These are phyloP conservation scores for Cryptocephalus primarius DNA, from an alignment of 2,888 invertebrate genomes.

Conservation along the genomic window DNA sequence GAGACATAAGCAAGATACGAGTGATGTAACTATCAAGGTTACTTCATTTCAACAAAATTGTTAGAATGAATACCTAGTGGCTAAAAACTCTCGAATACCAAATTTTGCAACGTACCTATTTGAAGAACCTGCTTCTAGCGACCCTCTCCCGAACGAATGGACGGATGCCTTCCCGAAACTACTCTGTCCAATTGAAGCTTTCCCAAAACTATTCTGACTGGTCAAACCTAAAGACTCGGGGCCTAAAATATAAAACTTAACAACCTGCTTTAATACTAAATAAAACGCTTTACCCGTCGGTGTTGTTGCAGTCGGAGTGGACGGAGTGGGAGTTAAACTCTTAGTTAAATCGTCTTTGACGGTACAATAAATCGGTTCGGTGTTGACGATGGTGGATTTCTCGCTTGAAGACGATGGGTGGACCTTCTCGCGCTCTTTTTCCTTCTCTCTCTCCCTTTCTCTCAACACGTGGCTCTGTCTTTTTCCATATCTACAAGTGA, in stretches of 20 bases:
- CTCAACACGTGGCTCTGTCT: constrained; percentile 81
- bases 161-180: constrained; percentile 40
- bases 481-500: constrained; percentile 57
- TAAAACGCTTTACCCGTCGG: constrained; percentile 12
- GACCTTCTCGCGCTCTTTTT: constrained; percentile 14
- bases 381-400: constrained; percentile 40
- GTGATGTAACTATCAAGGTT: too few species aligned
- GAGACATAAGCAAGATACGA: too few species aligned
- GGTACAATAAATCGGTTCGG: constrained; percentile 31
- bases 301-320: constrained; percentile 12
- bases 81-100: too few species aligned
- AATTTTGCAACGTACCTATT: too few species aligned
- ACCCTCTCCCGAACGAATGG: constrained; percentile 22
- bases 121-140: constrained; percentile 13
- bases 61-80: too few species aligned
- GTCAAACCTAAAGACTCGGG: constrained; percentile 33
- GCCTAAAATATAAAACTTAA: constrained; percentile 14
- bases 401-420: constrained; percentile 42
- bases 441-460: constrained; percentile 38
- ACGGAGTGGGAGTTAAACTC: constrained; percentile 16
- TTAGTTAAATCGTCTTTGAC: constrained; percentile 29
- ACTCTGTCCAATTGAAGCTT: constrained; percentile 34
- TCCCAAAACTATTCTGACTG: constrained; percentile 34
- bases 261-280: not conserved
- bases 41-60: too few species aligned